Conservation (phyloP, 2,113 vertebrate genomes). For the Ardeotis arabs region DNA sequence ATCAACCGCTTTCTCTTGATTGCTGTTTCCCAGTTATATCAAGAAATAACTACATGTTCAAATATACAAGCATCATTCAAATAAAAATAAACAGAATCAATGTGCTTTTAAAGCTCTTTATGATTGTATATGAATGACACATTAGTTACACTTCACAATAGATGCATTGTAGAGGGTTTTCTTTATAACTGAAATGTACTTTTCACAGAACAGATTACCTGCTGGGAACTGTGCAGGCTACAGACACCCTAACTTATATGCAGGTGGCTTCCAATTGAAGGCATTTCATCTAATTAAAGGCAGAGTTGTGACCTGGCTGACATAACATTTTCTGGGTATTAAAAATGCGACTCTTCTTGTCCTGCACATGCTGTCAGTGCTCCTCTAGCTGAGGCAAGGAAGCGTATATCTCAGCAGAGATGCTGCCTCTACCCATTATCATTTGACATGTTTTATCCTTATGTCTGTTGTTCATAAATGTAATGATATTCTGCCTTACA, state of each 20-base stretch:
- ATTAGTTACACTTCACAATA: slow-evolving; percentile 19
- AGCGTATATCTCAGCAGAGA: not conserved
- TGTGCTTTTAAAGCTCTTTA: slow-evolving; percentile 45
- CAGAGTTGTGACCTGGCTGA: not conserved
- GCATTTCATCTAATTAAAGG: slow-evolving; percentile 29
- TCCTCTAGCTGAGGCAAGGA: not conserved
- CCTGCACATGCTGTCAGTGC: not conserved
- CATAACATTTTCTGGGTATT: not conserved
- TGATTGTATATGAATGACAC: not conserved
- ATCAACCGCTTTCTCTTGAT: slow-evolving; percentile 46
- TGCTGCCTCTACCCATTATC: not conserved
- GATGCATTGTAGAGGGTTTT: not conserved
- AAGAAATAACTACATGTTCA: slow-evolving; percentile 43
- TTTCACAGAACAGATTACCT: not conserved
- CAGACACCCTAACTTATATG: not conserved
- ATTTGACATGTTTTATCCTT: not conserved
- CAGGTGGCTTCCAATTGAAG: not conserved
- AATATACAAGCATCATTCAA: not conserved
- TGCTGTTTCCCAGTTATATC: slow-evolving; percentile 46
- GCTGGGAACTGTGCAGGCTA: not conserved
- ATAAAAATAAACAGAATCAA: slow-evolving; percentile 51
- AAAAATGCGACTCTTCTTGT: not conserved
- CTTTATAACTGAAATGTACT: not conserved
- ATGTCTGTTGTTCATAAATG: not conserved
- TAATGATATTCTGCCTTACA: not conserved